phyloP scores from a whole-genome alignment of 2,888 invertebrate genomes.

The Cataglyphis cursor region DNA sequence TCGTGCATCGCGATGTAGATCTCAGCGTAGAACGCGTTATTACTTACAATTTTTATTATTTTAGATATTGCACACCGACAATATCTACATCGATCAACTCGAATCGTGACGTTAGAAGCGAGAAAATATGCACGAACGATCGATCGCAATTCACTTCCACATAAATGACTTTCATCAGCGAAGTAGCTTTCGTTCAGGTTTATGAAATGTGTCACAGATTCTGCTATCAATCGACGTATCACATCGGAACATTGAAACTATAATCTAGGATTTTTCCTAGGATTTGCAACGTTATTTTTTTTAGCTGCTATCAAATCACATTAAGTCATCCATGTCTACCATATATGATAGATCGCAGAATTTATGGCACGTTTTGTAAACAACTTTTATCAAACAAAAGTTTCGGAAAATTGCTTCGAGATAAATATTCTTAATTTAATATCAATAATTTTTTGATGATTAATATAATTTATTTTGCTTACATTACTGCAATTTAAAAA shows the following conservation, averaged over 20 bases:
- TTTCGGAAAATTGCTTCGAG: constrained; percentile 23
- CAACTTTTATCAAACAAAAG: constrained; percentile 26
- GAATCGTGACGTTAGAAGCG: constrained; percentile 28
- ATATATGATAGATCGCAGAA: constrained; percentile 37
- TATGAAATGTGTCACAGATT: constrained; percentile 47
- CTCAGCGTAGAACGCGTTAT: not conserved
- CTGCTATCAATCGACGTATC: constrained; percentile 45
- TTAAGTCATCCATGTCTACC: constrained; percentile 45
- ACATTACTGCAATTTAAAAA: not conserved
- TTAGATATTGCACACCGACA: not conserved
- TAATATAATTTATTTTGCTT: not conserved
- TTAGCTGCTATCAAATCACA: constrained; percentile 40
- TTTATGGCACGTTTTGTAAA: constrained; percentile 40
- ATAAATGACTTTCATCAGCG: constrained; percentile 41
- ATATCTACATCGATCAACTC: constrained; percentile 21
- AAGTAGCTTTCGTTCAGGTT: constrained; percentile 38
- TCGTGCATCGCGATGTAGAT: not conserved
- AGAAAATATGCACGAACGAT: constrained; percentile 29
- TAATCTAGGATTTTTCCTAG: constrained; percentile 32
- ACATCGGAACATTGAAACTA: constrained; percentile 45
- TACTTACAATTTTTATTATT: not conserved
- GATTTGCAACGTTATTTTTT: constrained; percentile 44
- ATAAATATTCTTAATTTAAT: constrained; percentile 7
- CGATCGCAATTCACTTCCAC: constrained; percentile 32
- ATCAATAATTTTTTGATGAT: not conserved